Evolutionary conservation across 2,113 vertebrate species (phyloP), one percentile per base, ranked within the genome.

Genomic region (Marmota flaviventris): DNA sequence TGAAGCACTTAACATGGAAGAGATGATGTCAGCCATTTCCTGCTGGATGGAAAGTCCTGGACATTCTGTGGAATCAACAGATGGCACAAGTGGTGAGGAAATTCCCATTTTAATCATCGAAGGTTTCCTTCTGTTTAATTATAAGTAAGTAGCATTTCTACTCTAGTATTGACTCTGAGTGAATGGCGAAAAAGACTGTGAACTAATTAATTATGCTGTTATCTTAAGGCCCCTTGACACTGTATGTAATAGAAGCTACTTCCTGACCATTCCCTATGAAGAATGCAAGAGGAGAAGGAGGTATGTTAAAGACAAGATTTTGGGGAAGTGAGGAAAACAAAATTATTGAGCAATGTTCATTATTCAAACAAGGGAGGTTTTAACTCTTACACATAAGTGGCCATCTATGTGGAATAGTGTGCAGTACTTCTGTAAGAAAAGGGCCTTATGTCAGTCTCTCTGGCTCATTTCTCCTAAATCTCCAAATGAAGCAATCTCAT

Each of bases 101-200:
- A 88, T 99, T 86, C 98, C 97, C 90, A 98, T 99, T 97, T 99
- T 99, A 97, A 99, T 99, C 93, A 98, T 99, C 37, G 99, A 99
- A 98, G 99, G 99, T 48, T 99, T 99, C 98, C 99, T 99, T 79
- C 99, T 99, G 93, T 99, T 99, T 98, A 99, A 99, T 97, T 99
- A 99, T 96, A 98, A 99, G 99, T 99, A 99, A 98, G 45, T 45
- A 45, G 98, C 56, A 65, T 93, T 70, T 20, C 18, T 37, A 58
- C 48, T 45, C 65, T 82, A 29, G 11, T 34, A 27, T 24, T 73
- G 81, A 72, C 61, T 82, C 32, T 56, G 25, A 81, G 18, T 4
- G 32, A 94, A 56, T 53, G 32, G 34, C 17, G 24, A 2, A 9
- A n/a, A 63, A 84, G 17, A 17, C 4, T 6, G 37, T 76, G 18